Percentiles rank a stretch among this genome's conserved stretches.
These are phyloP conservation scores for Pseudotriccus pelzelni DNA, from an alignment of 2,797 vertebrate genomes.

Conservation along the genomic window DNA sequence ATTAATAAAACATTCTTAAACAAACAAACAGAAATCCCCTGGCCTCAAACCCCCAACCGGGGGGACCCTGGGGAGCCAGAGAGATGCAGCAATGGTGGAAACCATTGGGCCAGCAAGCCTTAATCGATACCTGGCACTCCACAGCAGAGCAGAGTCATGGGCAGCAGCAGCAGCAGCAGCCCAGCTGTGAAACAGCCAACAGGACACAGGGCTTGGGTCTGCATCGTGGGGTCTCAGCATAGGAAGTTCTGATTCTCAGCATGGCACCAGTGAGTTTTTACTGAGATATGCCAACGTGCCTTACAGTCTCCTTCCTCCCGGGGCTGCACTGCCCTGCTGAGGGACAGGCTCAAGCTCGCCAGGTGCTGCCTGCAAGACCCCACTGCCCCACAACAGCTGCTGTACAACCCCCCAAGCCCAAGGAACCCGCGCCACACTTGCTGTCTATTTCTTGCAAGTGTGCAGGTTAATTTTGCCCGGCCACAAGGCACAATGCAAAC, in stretches of 20 bases:
- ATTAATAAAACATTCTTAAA: constrained; percentile 12
- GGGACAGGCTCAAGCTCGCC: not conserved
- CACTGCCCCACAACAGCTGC: not conserved
- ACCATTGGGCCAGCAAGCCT: not conserved
- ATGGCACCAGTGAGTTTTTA: not conserved
- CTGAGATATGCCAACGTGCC: not conserved
- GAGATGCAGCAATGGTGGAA: not conserved
- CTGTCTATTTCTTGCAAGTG: not conserved
- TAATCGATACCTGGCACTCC: not conserved
- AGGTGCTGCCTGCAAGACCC: not conserved
- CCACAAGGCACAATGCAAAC: not conserved
- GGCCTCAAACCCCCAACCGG: not conserved
- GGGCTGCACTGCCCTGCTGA: not conserved
- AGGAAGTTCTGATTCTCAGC: not conserved
- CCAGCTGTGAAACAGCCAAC: rapidly evolving
- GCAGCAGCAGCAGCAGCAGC: not conserved
- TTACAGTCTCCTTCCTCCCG: not conserved
- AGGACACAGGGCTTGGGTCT: not conserved
- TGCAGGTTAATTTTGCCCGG: not conserved
- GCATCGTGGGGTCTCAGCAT: not conserved
- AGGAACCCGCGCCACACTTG: not conserved
- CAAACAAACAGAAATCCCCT: constrained; percentile 14
- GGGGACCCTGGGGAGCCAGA: not conserved
- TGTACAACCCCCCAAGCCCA: not conserved
- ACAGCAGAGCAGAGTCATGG: not conserved